Evolutionary conservation across 2,113 vertebrate genomes (phyloP).

Genomic region (Hemichromis elongatus): DNA sequence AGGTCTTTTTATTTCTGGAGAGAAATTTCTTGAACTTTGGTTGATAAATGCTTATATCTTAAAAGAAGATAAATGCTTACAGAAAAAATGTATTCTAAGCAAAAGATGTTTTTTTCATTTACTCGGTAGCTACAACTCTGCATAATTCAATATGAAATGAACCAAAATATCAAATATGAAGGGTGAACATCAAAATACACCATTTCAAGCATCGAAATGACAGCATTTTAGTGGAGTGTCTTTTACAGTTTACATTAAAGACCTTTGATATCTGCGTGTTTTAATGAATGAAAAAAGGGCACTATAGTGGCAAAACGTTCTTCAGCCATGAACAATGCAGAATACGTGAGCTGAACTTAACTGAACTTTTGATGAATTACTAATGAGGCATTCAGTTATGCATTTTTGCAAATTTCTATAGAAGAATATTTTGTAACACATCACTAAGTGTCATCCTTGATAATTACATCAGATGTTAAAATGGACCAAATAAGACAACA

Average conservation of each 20-base stretch:
- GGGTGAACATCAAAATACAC: background rate
- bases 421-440: background rate
- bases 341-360: background rate
- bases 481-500: background rate
- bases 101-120: background rate
- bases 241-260: background rate
- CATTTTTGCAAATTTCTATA: background rate
- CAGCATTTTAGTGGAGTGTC: background rate
- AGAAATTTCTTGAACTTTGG: slow-evolving; percentile 24
- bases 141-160: background rate
- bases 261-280: background rate
- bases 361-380: background rate
- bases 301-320: background rate
- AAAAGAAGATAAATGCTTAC: background rate
- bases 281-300: background rate
- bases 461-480: background rate
- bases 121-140: background rate
- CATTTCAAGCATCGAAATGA: background rate
- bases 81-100: background rate
- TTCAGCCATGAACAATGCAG: background rate
- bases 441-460: background rate
- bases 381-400: too few relatives aligned
- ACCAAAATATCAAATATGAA: background rate
- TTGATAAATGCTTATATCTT: background rate
- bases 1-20: slow-evolving; percentile 9